phyloP scores from a whole-genome alignment of 2,797 vertebrate genomes.

The Leptatherina wallacei region DNA sequence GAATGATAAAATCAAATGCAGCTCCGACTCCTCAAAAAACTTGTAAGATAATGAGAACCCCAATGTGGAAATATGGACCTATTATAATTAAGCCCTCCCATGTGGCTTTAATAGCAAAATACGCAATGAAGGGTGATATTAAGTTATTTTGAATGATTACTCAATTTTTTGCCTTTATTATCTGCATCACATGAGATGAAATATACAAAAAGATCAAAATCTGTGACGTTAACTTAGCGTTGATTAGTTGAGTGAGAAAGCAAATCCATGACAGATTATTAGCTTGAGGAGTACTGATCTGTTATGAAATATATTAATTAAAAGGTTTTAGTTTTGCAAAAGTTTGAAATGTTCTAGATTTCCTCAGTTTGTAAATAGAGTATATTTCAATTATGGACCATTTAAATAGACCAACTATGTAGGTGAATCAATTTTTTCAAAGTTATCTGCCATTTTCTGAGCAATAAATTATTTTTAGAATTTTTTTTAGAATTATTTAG shows the following conservation, averaged over 20 bases:
- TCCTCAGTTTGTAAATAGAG: not conserved
- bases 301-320: not conserved
- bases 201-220: not conserved
- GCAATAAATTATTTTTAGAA: not conserved
- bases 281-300: not conserved
- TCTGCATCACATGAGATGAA: not conserved
- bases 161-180: not conserved
- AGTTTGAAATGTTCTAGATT: not conserved
- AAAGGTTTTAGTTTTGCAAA: not conserved
- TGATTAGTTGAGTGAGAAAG: not conserved
- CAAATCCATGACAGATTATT: not conserved
- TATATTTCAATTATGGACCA: not conserved
- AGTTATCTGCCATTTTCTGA: constrained; percentile 9
- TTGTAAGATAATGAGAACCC: not conserved
- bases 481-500: not conserved
- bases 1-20: constrained; percentile 23
- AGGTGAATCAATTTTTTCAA: not conserved
- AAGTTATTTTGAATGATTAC: not conserved
- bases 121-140: not conserved
- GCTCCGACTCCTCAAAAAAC: not conserved
- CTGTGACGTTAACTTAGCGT: not conserved
- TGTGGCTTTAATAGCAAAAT: not conserved
- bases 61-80: not conserved
- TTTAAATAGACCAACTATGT: not conserved
- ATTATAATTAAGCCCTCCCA: not conserved